A percentile compares a stretch with the other conserved stretches of the same genome.
Evolutionary conservation across 2,797 vertebrate species (phyloP).

Genomic region (Sebastes oblongus): DNA sequence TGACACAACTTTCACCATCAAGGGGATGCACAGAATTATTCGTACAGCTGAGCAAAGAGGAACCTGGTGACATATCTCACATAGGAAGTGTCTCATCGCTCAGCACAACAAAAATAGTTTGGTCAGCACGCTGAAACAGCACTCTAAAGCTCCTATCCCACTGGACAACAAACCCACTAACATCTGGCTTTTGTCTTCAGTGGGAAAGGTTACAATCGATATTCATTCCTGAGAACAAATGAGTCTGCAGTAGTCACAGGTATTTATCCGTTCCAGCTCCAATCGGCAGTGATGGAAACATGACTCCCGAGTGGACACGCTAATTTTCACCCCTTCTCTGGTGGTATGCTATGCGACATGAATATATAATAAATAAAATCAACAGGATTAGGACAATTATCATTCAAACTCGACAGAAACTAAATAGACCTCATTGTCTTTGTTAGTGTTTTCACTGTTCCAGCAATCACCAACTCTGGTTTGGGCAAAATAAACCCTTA

Average conservation of each 20-base stretch:
- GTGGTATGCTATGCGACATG: background rate
- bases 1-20: background rate
- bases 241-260: too few species aligned
- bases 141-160: background rate
- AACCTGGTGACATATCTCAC: constrained; percentile 16
- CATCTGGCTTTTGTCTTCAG: background rate
- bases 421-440: background rate
- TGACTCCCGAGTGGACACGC: background rate
- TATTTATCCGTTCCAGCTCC: too few species aligned
- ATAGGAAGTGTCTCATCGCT: constrained; percentile 3
- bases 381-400: background rate
- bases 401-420: background rate
- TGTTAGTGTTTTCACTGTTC: background rate
- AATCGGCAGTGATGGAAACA: background rate
- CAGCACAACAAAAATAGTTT: background rate
- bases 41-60: constrained; percentile 7
- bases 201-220: background rate
- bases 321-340: background rate
- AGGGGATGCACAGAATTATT: constrained; percentile 19
- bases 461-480: background rate
- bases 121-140: background rate
- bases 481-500: background rate
- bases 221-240: background rate
- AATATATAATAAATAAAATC: background rate
- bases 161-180: background rate